These are phyloP conservation scores for Etheostoma cragini DNA, from an alignment of 2,113 vertebrate species.

Conservation along the genomic window DNA sequence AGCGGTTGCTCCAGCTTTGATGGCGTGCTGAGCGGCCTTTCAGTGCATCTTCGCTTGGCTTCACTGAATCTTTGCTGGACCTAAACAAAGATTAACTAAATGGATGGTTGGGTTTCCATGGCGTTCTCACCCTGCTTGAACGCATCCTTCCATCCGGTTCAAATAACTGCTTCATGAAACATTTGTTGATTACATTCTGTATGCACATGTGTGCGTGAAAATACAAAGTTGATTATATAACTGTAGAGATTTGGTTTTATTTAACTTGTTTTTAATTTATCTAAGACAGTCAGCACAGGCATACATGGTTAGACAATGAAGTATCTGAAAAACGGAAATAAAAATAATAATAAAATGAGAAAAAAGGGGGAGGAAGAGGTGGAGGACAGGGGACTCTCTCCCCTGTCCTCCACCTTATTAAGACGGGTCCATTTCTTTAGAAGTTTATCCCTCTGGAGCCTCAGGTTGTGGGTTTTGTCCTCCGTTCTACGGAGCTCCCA, in stretches of 20 bases:
- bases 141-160: slow-evolving; percentile 28
- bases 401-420: too few species aligned
- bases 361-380: too few species aligned
- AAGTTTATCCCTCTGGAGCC: too few species aligned
- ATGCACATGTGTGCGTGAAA: not conserved
- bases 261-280: too few species aligned
- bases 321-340: too few species aligned
- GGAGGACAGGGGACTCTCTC: too few species aligned
- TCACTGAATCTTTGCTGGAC: slow-evolving; percentile 50
- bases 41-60: slow-evolving; percentile 24
- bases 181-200: slow-evolving; percentile 23
- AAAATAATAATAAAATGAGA: too few species aligned
- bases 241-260: not conserved
- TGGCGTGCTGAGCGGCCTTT: slow-evolving; percentile 15
- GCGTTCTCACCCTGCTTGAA: slow-evolving; percentile 30
- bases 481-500: too few species aligned
- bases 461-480: too few species aligned
- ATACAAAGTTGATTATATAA: slow-evolving; percentile 18
- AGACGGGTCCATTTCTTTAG: too few species aligned
- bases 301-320: too few species aligned
- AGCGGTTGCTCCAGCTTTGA: slow-evolving; percentile 42
- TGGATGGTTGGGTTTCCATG: slow-evolving; percentile 51
- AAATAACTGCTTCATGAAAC: slow-evolving; percentile 34
- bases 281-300: too few species aligned
- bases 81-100: slow-evolving; percentile 26